These are phyloP conservation scores for Bradypodion pumilum DNA, from an alignment of 2,797 vertebrate genomes.

Conservation along the genomic window DNA sequence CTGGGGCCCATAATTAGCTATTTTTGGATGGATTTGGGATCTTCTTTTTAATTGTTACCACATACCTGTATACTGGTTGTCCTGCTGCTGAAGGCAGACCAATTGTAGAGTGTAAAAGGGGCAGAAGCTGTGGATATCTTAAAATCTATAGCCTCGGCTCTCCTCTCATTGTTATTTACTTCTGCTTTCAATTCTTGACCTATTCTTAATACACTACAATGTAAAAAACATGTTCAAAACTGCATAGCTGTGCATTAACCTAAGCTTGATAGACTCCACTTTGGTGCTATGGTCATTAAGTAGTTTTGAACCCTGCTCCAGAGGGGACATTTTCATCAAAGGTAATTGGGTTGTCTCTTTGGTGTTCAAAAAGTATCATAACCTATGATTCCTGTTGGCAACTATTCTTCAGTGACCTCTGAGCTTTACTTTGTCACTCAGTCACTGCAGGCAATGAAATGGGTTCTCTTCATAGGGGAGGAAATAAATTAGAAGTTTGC, in stretches of 20 bases:
- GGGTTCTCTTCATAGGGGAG: conserved; percentile 27
- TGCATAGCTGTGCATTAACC: neutral
- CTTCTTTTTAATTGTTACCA: neutral
- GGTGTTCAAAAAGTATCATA: conserved; percentile 22
- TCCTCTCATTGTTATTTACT: neutral
- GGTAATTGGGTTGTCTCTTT: conserved; percentile 23
- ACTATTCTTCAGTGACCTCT: conserved; percentile 28
- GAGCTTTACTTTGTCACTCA: conserved; percentile 28
- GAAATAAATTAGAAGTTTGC: neutral
- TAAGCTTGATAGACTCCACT: conserved; percentile 5
- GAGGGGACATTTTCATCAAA: conserved; percentile 35
- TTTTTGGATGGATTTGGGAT: neutral
- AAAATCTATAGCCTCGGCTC: neutral
- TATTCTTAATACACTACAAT: neutral
- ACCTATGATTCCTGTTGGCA: conserved; percentile 33
- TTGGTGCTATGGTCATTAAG: neutral
- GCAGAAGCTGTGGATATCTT: too few relatives aligned
- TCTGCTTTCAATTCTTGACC: neutral
- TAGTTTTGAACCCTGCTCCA: conserved; percentile 10
- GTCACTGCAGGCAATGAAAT: conserved; percentile 31
- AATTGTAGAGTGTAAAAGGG: neutral
- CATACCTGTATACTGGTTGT: neutral
- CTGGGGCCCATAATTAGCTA: neutral
- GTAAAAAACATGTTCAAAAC: neutral
- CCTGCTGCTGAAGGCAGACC: neutral